phyloP scores from a whole-genome alignment of 2,113 vertebrate species.

The Petaurus breviceps region DNA sequence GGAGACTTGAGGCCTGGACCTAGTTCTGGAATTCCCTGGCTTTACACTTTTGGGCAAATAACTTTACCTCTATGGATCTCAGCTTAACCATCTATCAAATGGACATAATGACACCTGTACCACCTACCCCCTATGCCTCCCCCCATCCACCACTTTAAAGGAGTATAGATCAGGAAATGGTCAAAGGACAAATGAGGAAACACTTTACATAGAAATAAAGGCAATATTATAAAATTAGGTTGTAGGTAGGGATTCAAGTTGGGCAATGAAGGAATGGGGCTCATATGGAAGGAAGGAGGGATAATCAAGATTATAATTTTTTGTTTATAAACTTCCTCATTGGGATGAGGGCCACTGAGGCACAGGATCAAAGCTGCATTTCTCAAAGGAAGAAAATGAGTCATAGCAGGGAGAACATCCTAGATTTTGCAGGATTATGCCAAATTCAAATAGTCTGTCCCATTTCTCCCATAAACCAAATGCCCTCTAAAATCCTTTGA shows the following conservation, averaged over 20 bases:
- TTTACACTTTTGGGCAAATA: not conserved
- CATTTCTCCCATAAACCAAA: not conserved
- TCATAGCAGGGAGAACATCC: not conserved
- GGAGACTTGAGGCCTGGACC: not conserved
- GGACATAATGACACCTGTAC: not conserved
- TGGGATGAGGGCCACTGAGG: not conserved
- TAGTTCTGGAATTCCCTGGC: fast-evolving
- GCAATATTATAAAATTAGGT: not conserved
- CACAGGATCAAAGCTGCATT: not conserved
- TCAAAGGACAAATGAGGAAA: not conserved
- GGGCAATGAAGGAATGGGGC: not conserved
- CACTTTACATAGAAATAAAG: not conserved
- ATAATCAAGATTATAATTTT: not conserved
- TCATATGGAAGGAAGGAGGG: not conserved
- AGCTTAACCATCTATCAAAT: not conserved
- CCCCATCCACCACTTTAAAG: not conserved
- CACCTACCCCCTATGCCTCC: too few species aligned
- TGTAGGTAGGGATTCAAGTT: not conserved
- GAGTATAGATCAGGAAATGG: not conserved
- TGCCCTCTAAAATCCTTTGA: not conserved
- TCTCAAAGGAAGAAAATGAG: not conserved
- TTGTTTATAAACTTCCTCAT: not conserved
- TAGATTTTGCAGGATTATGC: not conserved
- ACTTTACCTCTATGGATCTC: not conserved
- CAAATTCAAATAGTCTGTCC: not conserved